A percentile compares a stretch with the other conserved stretches of the same genome.
Evolutionary conservation across 2,888 invertebrate genomes (phyloP).

Genomic region (Syrista parreyssii): DNA sequence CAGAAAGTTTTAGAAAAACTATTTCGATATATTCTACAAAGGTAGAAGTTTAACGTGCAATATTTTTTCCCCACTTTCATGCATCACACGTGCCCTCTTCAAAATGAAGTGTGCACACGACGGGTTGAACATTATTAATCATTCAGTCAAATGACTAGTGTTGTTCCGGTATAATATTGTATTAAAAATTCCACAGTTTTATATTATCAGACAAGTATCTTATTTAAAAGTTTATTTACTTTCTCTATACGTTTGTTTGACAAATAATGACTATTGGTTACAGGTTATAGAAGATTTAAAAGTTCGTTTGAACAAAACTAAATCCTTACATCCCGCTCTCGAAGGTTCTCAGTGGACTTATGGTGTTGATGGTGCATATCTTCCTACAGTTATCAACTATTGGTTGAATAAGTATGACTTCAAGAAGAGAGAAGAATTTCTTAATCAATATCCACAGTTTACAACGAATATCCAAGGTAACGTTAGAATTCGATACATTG

Average conservation of each 20-base stretch:
- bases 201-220: too few species aligned
- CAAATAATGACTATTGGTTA: not conserved
- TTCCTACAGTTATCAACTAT: constrained; percentile 65
- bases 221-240: too few species aligned
- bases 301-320: constrained; percentile 58
- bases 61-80: not conserved
- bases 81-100: not conserved
- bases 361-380: constrained; percentile 68
- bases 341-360: constrained; percentile 61
- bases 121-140: too few species aligned
- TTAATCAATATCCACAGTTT: constrained; percentile 69
- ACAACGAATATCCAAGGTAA: constrained; percentile 52
- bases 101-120: not conserved
- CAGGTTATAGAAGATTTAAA: constrained; percentile 62
- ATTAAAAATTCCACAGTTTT: too few species aligned
- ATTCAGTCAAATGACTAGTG: too few species aligned
- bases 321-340: constrained; percentile 38
- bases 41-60: not conserved
- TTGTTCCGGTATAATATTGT: too few species aligned
- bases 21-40: too few species aligned
- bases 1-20: not conserved
- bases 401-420: constrained; percentile 73
- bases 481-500: not conserved
- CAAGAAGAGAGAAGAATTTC: constrained; percentile 65
- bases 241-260: not conserved